phyloP scores from a whole-genome alignment of 2,888 invertebrate genomes.

The Alloplasta piceator region DNA sequence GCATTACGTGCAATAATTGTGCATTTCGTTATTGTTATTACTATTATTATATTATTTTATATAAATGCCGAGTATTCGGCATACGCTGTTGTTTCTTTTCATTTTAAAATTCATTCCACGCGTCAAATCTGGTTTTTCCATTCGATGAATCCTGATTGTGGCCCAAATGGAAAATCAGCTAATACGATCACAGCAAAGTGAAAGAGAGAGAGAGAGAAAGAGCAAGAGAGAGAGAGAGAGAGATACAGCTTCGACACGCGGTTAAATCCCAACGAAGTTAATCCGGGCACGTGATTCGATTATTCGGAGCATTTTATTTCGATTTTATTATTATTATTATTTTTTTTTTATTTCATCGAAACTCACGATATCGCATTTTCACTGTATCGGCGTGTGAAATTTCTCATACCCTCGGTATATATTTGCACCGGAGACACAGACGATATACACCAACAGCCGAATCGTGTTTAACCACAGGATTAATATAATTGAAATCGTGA shows the following conservation, averaged over 20 bases:
- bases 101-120: conserved; percentile 28
- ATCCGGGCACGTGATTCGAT: conserved; percentile 64
- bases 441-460: conserved; percentile 30
- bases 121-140: conserved; percentile 57
- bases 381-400: conserved; percentile 43
- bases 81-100: conserved; percentile 19
- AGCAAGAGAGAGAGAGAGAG: conserved; percentile 14
- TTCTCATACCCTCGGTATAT: conserved; percentile 29
- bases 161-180: conserved; percentile 59
- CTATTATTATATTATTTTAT: conserved; percentile 6
- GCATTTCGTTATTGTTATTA: too few species aligned
- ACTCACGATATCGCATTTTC: conserved; percentile 34
- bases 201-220: conserved; percentile 14
- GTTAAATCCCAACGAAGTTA: conserved; percentile 57
- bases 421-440: neutral
- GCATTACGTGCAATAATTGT: too few species aligned
- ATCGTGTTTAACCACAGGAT: conserved; percentile 65
- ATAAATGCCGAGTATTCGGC: conserved; percentile 25
- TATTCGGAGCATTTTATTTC: conserved; percentile 45
- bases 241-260: conserved; percentile 26
- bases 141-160: conserved; percentile 64
- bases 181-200: conserved; percentile 49
- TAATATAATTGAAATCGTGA: conserved; percentile 66
- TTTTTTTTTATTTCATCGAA: conserved; percentile 44
- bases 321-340: neutral